Conservation (phyloP, 2,888 invertebrate species). For the Biston stratarius region DNA sequence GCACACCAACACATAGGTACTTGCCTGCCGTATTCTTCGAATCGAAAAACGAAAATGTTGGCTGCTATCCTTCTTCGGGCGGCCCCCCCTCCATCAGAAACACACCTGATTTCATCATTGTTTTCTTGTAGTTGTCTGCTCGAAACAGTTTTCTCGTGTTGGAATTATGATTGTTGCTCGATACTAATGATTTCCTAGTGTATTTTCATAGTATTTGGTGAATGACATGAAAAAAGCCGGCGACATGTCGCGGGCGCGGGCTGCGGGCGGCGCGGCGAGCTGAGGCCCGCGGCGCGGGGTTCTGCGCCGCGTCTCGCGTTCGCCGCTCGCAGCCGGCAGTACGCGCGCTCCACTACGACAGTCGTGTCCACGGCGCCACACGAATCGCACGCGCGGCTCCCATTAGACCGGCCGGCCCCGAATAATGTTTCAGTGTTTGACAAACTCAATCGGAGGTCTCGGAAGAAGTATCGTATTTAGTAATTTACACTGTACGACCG, state of each 20-base stretch:
- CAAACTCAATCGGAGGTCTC: slow-evolving; percentile 85
- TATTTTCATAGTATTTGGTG: slow-evolving; percentile 72
- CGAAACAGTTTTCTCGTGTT: slow-evolving; percentile 5
- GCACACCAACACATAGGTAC: slow-evolving; percentile 62
- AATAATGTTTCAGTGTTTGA: slow-evolving; percentile 87
- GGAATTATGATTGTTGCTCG: slow-evolving; percentile 30
- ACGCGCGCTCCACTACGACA: slow-evolving; percentile 62
- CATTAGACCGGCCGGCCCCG: slow-evolving; percentile 83
- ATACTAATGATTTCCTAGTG: slow-evolving; percentile 28
- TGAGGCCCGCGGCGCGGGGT: slow-evolving; percentile 49
- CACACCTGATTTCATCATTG: slow-evolving; percentile 9
- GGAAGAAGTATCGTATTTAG: slow-evolving; percentile 84
- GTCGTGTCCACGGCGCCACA: slow-evolving; percentile 83
- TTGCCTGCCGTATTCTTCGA: slow-evolving; percentile 60
- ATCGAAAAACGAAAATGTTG: slow-evolving; percentile 46
- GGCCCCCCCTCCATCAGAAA: slow-evolving; percentile 60
- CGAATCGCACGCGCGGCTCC: slow-evolving; percentile 83
- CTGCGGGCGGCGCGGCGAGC: slow-evolving; percentile 42
- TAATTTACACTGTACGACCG: slow-evolving; percentile 84
- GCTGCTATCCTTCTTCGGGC: slow-evolving; percentile 73
- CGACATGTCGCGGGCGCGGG: slow-evolving; percentile 28
- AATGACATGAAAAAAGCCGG: slow-evolving; percentile 70
- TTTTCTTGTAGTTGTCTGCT: background rate
- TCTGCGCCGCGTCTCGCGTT: slow-evolving; percentile 45
- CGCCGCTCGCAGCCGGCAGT: slow-evolving; percentile 51